Percentiles rank a stretch among this genome's conserved stretches.
Conservation (phyloP, 2,113 vertebrate genomes). For the Grantiella picta region DNA sequence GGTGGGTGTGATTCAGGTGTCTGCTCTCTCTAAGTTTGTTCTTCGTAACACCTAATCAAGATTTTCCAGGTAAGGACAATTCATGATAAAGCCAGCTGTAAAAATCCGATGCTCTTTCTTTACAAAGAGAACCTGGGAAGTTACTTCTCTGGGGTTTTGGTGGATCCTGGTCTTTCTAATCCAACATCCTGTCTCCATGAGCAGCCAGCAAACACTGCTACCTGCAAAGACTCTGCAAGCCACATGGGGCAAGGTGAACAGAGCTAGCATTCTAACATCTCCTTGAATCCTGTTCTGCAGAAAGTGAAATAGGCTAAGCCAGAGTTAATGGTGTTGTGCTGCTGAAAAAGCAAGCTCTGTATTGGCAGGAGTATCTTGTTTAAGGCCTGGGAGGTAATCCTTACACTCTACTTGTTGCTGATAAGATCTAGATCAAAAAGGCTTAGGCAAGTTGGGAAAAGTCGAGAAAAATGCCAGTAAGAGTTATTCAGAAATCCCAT, state of each 20-base stretch:
- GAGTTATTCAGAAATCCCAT: not conserved
- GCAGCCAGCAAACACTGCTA: not conserved
- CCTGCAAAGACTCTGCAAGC: not conserved
- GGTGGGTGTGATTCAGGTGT: not conserved
- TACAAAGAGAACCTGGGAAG: not conserved
- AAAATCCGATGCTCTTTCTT: not conserved
- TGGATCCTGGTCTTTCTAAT: not conserved
- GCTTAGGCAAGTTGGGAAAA: not conserved
- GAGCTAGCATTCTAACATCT: not conserved
- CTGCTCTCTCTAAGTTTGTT: not conserved
- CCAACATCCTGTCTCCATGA: not conserved
- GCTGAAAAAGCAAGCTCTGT: not conserved
- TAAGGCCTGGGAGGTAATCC: not conserved
- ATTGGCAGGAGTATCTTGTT: not conserved
- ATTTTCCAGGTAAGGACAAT: not conserved
- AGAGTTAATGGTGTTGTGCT: not conserved
- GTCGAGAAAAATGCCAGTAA: not conserved
- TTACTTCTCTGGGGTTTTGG: not conserved
- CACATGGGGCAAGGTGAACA: fast-evolving
- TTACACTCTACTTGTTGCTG: not conserved
- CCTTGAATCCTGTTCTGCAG: not conserved
- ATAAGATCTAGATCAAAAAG: not conserved
- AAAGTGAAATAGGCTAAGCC: not conserved
- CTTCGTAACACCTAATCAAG: not conserved
- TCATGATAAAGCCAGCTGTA: not conserved